phyloP scores from a whole-genome alignment of 2,797 vertebrate genomes.

The Sebastes miniatus region DNA sequence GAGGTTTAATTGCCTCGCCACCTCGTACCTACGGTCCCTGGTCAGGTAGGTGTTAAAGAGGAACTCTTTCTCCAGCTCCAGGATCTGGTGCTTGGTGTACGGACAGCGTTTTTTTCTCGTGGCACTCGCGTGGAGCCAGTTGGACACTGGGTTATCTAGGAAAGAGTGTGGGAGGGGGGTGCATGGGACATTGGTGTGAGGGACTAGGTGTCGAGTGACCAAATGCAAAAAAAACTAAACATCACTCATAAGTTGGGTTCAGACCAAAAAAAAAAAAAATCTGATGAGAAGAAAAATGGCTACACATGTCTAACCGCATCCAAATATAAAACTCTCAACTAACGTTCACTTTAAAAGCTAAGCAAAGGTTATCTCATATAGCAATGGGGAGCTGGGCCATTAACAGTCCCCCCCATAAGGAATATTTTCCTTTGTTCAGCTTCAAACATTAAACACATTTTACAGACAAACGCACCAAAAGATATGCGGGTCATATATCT shows the following conservation, averaged over 20 bases:
- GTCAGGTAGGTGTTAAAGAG: conserved; percentile 98
- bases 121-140: conserved; percentile 96
- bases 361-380: not conserved
- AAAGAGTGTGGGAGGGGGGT: conserved; percentile 43
- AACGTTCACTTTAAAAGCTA: conserved; percentile 33
- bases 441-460: not conserved
- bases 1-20: conserved; percentile 92
- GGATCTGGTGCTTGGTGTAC: conserved; percentile 94
- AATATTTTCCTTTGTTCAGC: not conserved
- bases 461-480: not conserved
- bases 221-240: conserved; percentile 10
- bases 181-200: conserved; percentile 58
- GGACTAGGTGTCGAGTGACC: not conserved
- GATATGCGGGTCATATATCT: not conserved
- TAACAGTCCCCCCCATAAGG: no score
- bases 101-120: conserved; percentile 96
- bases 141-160: conserved; percentile 92
- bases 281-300: not conserved
- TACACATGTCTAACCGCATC: no score
- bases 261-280: not conserved
- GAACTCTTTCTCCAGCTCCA: conserved; percentile 97
- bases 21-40: conserved; percentile 96
- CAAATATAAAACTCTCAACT: no score
- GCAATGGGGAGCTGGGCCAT: no score
- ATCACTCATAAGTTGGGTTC: conserved; percentile 5